Evolutionary conservation across 2,888 invertebrate genomes (phyloP), one percentile per base, ranked within the genome.

Genomic region (Drosophila crucigera): DNA sequence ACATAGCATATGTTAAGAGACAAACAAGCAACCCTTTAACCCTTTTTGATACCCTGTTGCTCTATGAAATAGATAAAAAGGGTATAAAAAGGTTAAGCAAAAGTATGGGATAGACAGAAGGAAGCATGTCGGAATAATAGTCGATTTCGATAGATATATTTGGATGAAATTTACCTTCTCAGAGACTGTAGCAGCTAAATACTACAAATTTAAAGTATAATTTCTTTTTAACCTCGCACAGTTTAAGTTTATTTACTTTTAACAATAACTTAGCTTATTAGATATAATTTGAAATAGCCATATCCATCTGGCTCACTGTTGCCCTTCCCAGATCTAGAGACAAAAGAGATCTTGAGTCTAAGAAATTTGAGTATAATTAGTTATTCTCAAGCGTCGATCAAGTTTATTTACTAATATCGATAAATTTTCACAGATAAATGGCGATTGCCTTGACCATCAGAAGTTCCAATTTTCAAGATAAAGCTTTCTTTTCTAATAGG

Each of bases 1-100:
- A 83, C 76, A 50, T 9, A 79, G 84, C 87, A 87, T 89, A 87
- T 89, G 89, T 80, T 87, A 69, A 75, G 55, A 69, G 68, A 68
- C 73, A 19, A 41, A 31, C 30, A 59, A 30, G 56, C 73, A 82
- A 82, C 89, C 86, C 83, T 81, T 83, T 78, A 71, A 72, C 64
- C 68, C 75, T 61, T 69, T 61, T 41, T 16, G 35, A 39, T 56
- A 39, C 56, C 56, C 56, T n/a, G 7, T 7, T 39, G 9, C 37
- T 25, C 11, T 43, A 43, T 22, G 22, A 22, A 43, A 28, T 16
- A 19, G 3, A 19, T 4, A 37, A 1, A 16, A 19, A 19, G 11
- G 37, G 28, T 11, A 11, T 25, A 2, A n/a, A 3, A 16, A 10
- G 16, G 16, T 9, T 22, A 10, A 10, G 16, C 3, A 4, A 19